Percentiles rank a stretch among this genome's conserved stretches.
Conservation (phyloP, 2,113 vertebrate genomes). For the Typhlomys cinereus region DNA sequence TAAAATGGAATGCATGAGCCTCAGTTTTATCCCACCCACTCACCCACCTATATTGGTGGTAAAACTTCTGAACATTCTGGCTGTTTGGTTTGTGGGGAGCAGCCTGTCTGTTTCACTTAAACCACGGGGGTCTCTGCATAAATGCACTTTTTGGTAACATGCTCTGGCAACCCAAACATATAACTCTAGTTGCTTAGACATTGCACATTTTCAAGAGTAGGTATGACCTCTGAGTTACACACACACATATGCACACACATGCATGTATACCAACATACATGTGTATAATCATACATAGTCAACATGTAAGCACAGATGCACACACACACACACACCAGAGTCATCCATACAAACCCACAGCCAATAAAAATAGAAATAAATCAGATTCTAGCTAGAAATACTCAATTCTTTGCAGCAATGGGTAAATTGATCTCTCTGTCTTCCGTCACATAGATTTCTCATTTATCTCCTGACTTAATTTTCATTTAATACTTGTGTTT, state of each 20-base stretch:
- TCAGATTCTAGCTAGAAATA: background rate
- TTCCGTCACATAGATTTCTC: background rate
- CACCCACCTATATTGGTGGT: constrained; percentile 68
- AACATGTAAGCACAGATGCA: no score
- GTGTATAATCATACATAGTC: no score
- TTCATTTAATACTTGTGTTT: constrained; percentile 31
- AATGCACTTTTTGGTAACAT: background rate
- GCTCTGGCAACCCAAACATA: background rate
- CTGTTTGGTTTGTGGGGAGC: constrained; percentile 53
- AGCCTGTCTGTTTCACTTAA: background rate
- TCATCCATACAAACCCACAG: background rate
- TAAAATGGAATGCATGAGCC: constrained; percentile 74
- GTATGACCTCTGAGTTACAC: background rate
- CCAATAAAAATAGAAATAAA: no score
- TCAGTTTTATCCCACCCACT: constrained; percentile 80
- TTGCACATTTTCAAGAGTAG: background rate
- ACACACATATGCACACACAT: background rate
- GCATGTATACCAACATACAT: no score
- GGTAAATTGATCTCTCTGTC: background rate
- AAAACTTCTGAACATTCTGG: constrained; percentile 77
- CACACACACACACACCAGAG: no score
- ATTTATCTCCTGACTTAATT: background rate
- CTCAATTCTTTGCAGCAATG: background rate
- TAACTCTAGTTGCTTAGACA: background rate
- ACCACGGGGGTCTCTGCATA: background rate